phyloP scores from a whole-genome alignment of 92 coral and sea anemone genomes.

The Heliopora coerulea region DNA sequence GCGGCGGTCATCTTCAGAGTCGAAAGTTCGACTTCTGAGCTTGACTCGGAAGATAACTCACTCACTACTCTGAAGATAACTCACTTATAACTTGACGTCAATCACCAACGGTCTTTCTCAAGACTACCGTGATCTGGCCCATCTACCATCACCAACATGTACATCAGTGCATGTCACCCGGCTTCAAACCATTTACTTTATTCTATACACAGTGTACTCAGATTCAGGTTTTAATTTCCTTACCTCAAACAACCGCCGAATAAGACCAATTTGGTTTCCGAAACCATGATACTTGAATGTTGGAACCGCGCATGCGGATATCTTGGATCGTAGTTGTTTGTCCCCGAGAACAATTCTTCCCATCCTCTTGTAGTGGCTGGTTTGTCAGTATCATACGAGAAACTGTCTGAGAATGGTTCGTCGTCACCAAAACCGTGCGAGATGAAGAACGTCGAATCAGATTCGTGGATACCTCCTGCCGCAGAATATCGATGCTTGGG shows the following conservation, averaged over 20 bases:
- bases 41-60: too few species aligned
- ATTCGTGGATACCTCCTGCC: slow-evolving; percentile 72
- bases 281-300: slow-evolving; percentile 68
- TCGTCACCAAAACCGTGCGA: slow-evolving; percentile 74
- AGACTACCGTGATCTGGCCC: too few species aligned
- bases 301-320: slow-evolving; percentile 81
- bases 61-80: too few species aligned
- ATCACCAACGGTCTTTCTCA: too few species aligned
- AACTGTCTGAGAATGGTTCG: slow-evolving; percentile 71
- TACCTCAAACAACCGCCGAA: slow-evolving; percentile 97
- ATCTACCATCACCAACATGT: too few species aligned
- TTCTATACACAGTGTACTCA: too few species aligned
- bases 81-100: too few species aligned
- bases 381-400: slow-evolving; percentile 61
- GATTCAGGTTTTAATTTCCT: too few species aligned
- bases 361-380: slow-evolving; percentile 45
- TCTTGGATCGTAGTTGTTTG: slow-evolving; percentile 84
- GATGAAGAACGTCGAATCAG: slow-evolving; percentile 64
- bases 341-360: slow-evolving; percentile 70
- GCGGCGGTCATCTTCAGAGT: too few species aligned
- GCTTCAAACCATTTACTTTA: too few species aligned
- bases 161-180: too few species aligned
- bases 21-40: too few species aligned
- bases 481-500: slow-evolving; percentile 74
- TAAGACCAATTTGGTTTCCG: slow-evolving; percentile 69